phyloP scores from a whole-genome alignment of 2,113 vertebrate genomes.

The Actinemys pallida region DNA sequence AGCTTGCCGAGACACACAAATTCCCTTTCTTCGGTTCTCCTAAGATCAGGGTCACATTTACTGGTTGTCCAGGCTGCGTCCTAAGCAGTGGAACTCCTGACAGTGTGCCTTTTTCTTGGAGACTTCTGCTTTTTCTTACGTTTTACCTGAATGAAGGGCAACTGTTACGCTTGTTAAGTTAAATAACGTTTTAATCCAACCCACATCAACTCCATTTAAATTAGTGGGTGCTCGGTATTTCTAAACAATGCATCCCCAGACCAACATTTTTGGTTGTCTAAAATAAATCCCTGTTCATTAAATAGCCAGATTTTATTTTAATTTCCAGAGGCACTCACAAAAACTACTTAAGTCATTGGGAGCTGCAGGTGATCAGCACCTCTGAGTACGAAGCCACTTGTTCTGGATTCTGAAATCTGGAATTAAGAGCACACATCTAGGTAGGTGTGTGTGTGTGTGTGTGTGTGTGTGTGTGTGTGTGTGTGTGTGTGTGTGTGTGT shows the following conservation, averaged over 20 bases:
- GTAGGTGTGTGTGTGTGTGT: too few relatives aligned
- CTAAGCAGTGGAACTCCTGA: not conserved
- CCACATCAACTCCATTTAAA: not conserved
- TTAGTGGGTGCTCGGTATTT: not conserved
- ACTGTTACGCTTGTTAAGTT: not conserved
- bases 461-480: too few relatives aligned
- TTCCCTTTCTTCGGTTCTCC: not conserved
- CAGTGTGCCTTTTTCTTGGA: too few relatives aligned
- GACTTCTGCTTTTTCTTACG: not conserved
- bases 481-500: too few relatives aligned
- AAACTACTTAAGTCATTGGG: not conserved
- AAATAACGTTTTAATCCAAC: not conserved
- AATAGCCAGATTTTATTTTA: not conserved
- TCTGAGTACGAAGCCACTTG: not conserved
- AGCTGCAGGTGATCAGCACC: not conserved
- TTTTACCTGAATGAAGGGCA: not conserved
- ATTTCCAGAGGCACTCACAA: not conserved
- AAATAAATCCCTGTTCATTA: not conserved
- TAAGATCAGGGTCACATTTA: not conserved
- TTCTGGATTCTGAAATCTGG: not conserved
- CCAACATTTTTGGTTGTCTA: not conserved
- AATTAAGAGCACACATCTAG: not conserved
- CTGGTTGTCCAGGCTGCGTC: not conserved
- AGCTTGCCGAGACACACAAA: not conserved
- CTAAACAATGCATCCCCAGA: not conserved